These are phyloP conservation scores for Drosophila ambigua DNA, from an alignment of 1,140 invertebrate species.

Conservation along the genomic window DNA sequence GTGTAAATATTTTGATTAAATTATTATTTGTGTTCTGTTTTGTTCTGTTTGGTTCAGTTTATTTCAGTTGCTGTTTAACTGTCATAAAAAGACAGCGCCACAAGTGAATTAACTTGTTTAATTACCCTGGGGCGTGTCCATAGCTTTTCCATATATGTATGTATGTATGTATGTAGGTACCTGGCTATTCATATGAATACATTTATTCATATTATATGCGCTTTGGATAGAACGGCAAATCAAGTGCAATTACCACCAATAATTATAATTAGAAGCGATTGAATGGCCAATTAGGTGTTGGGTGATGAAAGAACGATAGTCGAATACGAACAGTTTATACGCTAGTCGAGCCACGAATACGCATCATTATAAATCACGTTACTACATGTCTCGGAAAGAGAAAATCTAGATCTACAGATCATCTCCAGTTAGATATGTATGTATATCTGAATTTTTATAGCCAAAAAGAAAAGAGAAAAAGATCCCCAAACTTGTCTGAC, in stretches of 20 bases:
- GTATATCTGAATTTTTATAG: no score
- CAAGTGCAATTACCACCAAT: conserved; percentile 13
- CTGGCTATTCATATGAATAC: no score
- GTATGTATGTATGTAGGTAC: no score
- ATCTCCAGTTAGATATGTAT: no score
- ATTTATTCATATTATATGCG: conserved; percentile 9
- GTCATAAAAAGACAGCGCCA: conserved; percentile 3
- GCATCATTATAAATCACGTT: no score
- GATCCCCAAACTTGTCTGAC: no score
- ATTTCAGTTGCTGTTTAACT: conserved; percentile 29
- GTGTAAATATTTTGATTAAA: conserved; percentile 42
- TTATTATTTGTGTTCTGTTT: conserved; percentile 14
- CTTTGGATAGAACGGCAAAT: not conserved
- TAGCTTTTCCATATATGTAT: not conserved
- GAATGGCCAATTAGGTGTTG: conserved; percentile 3
- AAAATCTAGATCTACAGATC: no score
- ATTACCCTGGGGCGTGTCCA: conserved; percentile 6
- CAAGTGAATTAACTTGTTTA: conserved; percentile 31
- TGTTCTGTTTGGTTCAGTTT: conserved; percentile 34
- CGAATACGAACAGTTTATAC: no score
- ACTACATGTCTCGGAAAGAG: no score
- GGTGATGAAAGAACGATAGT: not conserved
- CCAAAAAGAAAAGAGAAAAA: no score
- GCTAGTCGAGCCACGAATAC: no score
- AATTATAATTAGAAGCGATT: conserved; percentile 9